Percentiles rank a stretch among this genome's conserved stretches.
These are phyloP conservation scores for Sesia bembeciformis DNA, from an alignment of 2,888 invertebrate species.

Conservation along the genomic window DNA sequence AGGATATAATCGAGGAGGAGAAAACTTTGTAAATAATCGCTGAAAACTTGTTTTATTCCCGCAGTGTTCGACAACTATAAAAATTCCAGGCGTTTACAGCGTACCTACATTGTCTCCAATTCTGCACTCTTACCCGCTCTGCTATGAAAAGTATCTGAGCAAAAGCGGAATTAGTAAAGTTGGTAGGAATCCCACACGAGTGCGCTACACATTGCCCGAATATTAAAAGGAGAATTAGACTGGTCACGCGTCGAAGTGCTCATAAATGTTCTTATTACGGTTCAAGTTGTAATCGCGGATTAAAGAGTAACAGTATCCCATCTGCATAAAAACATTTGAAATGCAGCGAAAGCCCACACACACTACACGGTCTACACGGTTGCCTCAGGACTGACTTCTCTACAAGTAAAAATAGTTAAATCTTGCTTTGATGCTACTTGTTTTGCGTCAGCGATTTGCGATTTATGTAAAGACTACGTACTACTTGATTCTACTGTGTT, in stretches of 20 bases:
- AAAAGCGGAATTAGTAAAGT: slow-evolving; percentile 46
- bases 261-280: slow-evolving; percentile 53
- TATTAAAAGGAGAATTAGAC: slow-evolving; percentile 62
- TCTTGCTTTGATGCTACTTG: too few species aligned
- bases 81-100: slow-evolving; percentile 35
- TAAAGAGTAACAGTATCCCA: too few species aligned
- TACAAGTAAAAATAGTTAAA: too few species aligned
- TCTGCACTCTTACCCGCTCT: slow-evolving; percentile 30
- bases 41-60: slow-evolving; percentile 39
- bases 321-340: too few species aligned
- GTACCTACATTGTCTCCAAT: slow-evolving; percentile 41
- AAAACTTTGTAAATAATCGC: slow-evolving; percentile 24
- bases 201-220: slow-evolving; percentile 49
- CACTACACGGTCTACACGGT: too few species aligned
- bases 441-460: too few species aligned
- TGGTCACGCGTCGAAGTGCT: slow-evolving; percentile 42
- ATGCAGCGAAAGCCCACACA: too few species aligned
- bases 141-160: slow-evolving; percentile 44
- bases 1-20: not conserved
- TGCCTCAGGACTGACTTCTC: too few species aligned
- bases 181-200: slow-evolving; percentile 32
- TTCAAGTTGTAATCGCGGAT: slow-evolving; percentile 16
- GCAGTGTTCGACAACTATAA: slow-evolving; percentile 36
- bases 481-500: not conserved
- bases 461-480: too few species aligned